Evolutionary conservation across 2,797 vertebrate genomes (phyloP), one percentile per base, ranked within the genome.

Genomic region (Sternotherus odoratus): DNA sequence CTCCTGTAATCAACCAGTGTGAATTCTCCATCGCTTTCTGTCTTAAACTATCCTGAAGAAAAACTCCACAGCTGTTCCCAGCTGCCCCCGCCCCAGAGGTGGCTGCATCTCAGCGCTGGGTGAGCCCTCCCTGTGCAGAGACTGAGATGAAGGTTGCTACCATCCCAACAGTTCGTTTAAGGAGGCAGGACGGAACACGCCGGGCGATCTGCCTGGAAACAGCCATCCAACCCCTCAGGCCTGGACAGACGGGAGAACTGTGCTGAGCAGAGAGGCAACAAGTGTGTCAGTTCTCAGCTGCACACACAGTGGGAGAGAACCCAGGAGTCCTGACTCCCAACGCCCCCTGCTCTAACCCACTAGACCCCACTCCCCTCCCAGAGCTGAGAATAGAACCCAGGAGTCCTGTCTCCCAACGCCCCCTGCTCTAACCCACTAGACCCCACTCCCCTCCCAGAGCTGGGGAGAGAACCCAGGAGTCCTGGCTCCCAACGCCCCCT

Each of bases 31-130:
- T 93, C 91, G 99, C 97, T 99, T 99, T 87, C 99, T 99, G 21
- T 99, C 99, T 7, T 98, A 98, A 99, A 99, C 72, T 99, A 99
- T 75, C 99, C 99, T 28, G 98, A 98, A 69, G 92, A 99, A 99
- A 88, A 99, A 95, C 97, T 99, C 98, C 79, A 99, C 99, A 3
- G 33, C 60, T 63, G 24, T 63, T 36, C 16, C 8, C 33, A 66
- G 33, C 63, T 10, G 33, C 33, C 9, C 51, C 66, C 36, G 5
- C 17, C 36, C 66, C 66, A 72, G 36, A 43, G 66, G 19, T 43
- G 15, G 66, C 66, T 43, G 66, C 66, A 43, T 43, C 23, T 33
- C 60, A 19, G 60, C 33, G n/a, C 60, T 19, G 30, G 23, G 23
- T 8, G 60, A 66, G 30, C 33, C 8, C 5, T 69, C 12, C n/a